Percentiles rank a stretch among this genome's conserved stretches.
Conservation (phyloP, 2,113 vertebrate species). For the Lucifuga dentata region DNA sequence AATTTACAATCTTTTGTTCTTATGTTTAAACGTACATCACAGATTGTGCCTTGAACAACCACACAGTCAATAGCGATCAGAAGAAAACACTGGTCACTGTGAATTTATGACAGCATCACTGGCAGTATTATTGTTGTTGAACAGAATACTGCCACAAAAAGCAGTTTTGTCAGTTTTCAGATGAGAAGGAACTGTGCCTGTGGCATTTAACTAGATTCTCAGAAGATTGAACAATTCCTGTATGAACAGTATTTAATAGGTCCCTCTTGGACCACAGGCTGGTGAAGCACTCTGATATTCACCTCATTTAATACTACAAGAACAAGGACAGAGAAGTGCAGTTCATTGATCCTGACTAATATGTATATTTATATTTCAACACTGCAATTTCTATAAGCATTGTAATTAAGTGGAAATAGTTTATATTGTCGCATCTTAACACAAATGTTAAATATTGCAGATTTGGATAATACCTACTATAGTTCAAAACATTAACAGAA, state of each 20-base stretch:
- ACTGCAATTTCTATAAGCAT: too few relatives aligned
- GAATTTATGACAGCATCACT: conserved; percentile 52
- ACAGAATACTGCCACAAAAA: conserved; percentile 53
- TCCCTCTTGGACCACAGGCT: conserved; percentile 71
- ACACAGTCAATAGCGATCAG: conserved; percentile 35
- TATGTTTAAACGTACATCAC: too few relatives aligned
- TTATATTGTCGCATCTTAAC: too few relatives aligned
- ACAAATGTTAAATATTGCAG: too few relatives aligned
- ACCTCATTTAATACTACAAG: conserved; percentile 67
- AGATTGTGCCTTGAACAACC: conserved; percentile 5
- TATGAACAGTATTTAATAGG: conserved; percentile 77
- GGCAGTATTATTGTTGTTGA: conserved; percentile 52
- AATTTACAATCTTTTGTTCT: too few relatives aligned
- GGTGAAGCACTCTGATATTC: conserved; percentile 66
- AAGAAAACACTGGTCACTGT: conserved; percentile 61
- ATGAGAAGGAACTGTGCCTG: conserved; percentile 69
- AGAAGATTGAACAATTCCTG: conserved; percentile 71
- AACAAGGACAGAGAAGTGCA: conserved; percentile 53
- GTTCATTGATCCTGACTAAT: too few relatives aligned
- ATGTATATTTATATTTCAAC: too few relatives aligned
- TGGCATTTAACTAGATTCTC: conserved; percentile 73
- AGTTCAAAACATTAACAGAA: too few relatives aligned
- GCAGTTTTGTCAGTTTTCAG: conserved; percentile 61
- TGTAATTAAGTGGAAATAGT: too few relatives aligned
- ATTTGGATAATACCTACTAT: too few relatives aligned